phyloP scores from a whole-genome alignment of 2,113 vertebrate species.

The Cheirogaleus medius region DNA sequence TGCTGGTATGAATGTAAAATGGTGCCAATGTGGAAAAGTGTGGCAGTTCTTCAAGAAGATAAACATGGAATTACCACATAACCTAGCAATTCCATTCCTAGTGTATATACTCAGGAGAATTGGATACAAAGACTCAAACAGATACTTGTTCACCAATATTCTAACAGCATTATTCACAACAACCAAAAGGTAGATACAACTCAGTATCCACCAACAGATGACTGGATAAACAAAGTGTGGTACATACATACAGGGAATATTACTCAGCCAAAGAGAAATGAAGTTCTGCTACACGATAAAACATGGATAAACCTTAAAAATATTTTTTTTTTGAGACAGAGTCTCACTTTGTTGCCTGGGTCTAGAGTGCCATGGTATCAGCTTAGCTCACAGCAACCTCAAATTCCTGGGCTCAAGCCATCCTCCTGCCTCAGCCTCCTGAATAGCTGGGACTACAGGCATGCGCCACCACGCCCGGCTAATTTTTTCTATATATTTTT shows the following conservation, averaged over 20 bases:
- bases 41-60: neutral
- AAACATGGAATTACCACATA: neutral
- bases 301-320: neutral
- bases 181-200: neutral
- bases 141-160: neutral
- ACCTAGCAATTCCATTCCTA: neutral
- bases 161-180: neutral
- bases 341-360: too few relatives aligned
- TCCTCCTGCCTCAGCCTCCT: too few relatives aligned
- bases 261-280: neutral
- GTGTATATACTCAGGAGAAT: neutral
- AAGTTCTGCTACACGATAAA: neutral
- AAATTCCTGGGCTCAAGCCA: too few relatives aligned
- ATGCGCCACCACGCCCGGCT: too few relatives aligned
- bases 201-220: neutral
- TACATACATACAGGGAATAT: neutral
- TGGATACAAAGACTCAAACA: neutral
- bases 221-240: neutral
- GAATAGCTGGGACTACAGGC: too few relatives aligned
- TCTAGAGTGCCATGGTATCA: too few relatives aligned
- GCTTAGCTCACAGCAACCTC: too few relatives aligned
- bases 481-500: too few relatives aligned
- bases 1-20: neutral
- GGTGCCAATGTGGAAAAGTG: neutral
- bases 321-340: too few relatives aligned